Evolutionary conservation across 1,140 invertebrate species (phyloP), one percentile per base, ranked within the genome.

Genomic region (Planococcus citri): DNA sequence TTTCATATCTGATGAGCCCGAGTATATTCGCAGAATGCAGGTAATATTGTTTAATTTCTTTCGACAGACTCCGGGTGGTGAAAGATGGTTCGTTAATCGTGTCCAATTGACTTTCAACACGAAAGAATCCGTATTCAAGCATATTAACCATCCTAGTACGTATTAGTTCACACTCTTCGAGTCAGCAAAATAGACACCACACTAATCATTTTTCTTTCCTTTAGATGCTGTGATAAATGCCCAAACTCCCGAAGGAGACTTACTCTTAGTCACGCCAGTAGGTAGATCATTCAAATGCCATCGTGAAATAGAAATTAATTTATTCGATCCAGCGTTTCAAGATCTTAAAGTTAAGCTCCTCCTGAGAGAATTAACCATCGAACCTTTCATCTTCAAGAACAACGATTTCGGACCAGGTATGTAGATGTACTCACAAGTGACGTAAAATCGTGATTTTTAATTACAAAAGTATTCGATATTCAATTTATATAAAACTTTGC

Each of bases 261-360:
- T 88, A 75, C 76, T 91, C 57, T 92, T 92, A 73, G 86, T 88
- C 1, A 94, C 91, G 0, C 90, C 90, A 0, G 88, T 93, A 17
- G 90, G 91, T 4, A 89, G 91, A 75, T 91, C 90, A 0, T 94
- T 87, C 75, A 80, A 83, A 14, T 94, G 91, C 74, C 74, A 83
- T 64, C 82, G 86, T 25, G 89, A 91, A 77, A 82, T 81, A n/a
- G 75, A 82, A 12, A 76, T 86, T 0, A 78, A 81, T 1, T 72
- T 86, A n/a, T 71, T 69, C 12, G 71, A 73, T 68, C 73, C 14
- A 68, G 77, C 25, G 75, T 77, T 33, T 76, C 80, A 71, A 75
- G 79, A 72, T 77, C 79, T 17, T 77, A 76, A 10, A 74, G 75
- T 73, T 24, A 81, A 72, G 8, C 70, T 80, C 3, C 72, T 78